A percentile compares a stretch with the other conserved stretches of the same genome.
Conservation (phyloP, 2,797 vertebrate genomes). For the Centropyge bicolor region DNA sequence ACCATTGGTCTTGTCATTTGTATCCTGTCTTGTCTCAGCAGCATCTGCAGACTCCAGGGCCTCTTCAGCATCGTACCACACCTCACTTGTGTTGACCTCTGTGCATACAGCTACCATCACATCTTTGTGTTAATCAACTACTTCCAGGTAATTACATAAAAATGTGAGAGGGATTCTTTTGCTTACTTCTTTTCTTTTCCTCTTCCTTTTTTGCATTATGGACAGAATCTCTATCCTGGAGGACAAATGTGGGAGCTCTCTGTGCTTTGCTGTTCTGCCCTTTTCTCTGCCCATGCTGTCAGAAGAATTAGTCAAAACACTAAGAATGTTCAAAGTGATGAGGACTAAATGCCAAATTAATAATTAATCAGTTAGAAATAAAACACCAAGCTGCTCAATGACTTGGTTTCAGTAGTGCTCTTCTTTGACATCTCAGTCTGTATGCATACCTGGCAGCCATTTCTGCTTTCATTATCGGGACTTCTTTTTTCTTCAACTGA, state of each 20-base stretch:
- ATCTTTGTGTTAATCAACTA: neutral
- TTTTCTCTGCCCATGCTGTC: constrained; percentile 13
- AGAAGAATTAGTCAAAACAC: neutral
- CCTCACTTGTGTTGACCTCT: constrained; percentile 62
- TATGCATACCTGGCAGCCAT: constrained; percentile 33
- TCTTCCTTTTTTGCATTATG: neutral
- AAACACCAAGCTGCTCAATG: neutral
- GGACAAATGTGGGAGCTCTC: neutral
- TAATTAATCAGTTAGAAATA: neutral
- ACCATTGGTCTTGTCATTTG: neutral
- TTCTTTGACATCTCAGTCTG: neutral
- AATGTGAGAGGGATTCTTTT: neutral
- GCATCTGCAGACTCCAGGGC: constrained; percentile 45
- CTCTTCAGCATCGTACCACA: constrained; percentile 84
- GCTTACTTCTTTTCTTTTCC: constrained; percentile 11
- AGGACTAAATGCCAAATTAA: neutral
- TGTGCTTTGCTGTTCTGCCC: neutral
- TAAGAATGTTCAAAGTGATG: neutral
- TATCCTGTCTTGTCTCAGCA: constrained; percentile 3
- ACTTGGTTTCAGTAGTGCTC: neutral
- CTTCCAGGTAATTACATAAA: neutral
- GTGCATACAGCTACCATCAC: constrained; percentile 31
- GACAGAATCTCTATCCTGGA: neutral
- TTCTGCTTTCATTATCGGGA: neutral
- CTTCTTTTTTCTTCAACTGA: neutral